These are phyloP conservation scores for Sorex araneus DNA, from an alignment of 2,113 vertebrate species.

Conservation along the genomic window DNA sequence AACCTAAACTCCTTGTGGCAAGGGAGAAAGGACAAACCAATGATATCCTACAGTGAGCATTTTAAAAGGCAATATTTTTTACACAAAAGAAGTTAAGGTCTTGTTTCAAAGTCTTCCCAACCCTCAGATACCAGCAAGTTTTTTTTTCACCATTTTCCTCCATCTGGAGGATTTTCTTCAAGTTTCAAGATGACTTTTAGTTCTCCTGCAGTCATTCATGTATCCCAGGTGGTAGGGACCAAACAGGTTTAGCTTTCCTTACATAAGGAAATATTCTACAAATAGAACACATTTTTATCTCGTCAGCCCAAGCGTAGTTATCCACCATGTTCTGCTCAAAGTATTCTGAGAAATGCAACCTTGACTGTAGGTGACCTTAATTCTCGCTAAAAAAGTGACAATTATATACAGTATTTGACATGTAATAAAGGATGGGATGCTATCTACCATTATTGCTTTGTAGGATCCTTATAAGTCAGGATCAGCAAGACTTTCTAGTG, in stretches of 20 bases:
- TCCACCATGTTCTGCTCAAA: neutral
- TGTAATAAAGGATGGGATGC: neutral
- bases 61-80: neutral
- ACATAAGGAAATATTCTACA: neutral
- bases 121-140: neutral
- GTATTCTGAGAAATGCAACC: neutral
- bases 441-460: neutral
- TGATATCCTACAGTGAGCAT: fast-evolving
- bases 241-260: too few species aligned
- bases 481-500: neutral
- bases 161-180: neutral
- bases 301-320: slow-evolving; percentile 20
- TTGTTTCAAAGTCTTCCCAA: neutral
- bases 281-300: neutral
- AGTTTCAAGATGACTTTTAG: neutral
- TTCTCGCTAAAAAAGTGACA: slow-evolving; percentile 12
- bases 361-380: neutral
- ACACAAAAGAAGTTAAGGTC: neutral
- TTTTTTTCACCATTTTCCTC: neutral
- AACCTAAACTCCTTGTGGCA: too few species aligned
- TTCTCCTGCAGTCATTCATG: neutral
- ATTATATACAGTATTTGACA: neutral
- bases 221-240: neutral
- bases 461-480: neutral
- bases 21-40: too few species aligned